phyloP scores from a whole-genome alignment of 2,113 vertebrate genomes.

The Hemicordylus capensis region DNA sequence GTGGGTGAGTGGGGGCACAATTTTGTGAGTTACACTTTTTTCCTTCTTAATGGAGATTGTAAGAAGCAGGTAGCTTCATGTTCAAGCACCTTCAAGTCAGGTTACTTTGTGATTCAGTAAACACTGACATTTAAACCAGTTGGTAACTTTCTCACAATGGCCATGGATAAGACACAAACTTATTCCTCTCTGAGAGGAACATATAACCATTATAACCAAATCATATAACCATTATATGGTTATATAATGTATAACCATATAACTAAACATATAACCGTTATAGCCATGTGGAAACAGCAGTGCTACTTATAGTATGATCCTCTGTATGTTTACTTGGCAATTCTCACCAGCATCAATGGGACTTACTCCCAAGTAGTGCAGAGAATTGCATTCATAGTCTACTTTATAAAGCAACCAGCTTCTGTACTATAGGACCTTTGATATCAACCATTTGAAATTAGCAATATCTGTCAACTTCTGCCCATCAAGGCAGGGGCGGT shows the following conservation, averaged over 20 bases:
- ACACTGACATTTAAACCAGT: slow-evolving; percentile 38
- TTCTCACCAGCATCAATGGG: too few relatives aligned
- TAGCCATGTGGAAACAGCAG: slow-evolving; percentile 8
- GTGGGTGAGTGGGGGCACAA: too few relatives aligned
- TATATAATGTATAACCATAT: too few relatives aligned
- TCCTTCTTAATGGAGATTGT: background rate
- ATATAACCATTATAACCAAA: background rate
- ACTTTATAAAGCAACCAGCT: background rate
- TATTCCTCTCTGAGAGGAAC: background rate
- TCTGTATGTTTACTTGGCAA: too few relatives aligned
- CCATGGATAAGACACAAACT: slow-evolving; percentile 4
- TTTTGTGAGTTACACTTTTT: too few relatives aligned
- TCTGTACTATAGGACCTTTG: slow-evolving; percentile 20
- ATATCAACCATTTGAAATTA: background rate
- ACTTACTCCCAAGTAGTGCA: too few relatives aligned
- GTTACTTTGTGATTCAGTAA: slow-evolving; percentile 11
- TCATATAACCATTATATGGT: too few relatives aligned
- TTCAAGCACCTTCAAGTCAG: slow-evolving; percentile 5
- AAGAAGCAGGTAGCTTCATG: background rate
- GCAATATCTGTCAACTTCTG: background rate
- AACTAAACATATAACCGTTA: too few relatives aligned
- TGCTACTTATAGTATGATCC: too few relatives aligned
- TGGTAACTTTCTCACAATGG: background rate
- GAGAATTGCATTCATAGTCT: too few relatives aligned
- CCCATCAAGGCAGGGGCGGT: background rate